phyloP scores from a whole-genome alignment of 2,113 vertebrate species.

The Cygnus atratus region DNA sequence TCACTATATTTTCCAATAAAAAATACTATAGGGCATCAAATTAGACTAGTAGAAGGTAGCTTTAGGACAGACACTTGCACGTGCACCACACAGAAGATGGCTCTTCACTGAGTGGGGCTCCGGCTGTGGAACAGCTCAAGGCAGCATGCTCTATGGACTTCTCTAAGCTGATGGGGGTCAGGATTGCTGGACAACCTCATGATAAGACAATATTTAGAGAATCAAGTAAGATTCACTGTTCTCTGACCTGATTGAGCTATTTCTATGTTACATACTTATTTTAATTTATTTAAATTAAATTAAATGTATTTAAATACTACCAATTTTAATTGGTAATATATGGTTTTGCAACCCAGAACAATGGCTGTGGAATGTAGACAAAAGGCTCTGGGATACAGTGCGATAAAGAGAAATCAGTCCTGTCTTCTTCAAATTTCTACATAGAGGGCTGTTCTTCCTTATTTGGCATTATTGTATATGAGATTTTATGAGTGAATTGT shows the following conservation, averaged over 20 bases:
- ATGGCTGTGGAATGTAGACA: neutral
- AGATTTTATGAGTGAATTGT: neutral
- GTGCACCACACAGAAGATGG: too few relatives aligned
- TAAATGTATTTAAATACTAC: too few relatives aligned
- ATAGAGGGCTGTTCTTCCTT: neutral
- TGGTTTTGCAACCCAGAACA: neutral
- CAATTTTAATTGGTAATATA: neutral
- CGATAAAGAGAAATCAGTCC: constrained; percentile 3
- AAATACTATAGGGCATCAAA: neutral
- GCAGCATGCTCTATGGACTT: neutral
- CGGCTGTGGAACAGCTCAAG: neutral
- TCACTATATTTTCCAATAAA: neutral
- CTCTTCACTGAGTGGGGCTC: neutral
- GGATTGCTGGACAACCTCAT: neutral
- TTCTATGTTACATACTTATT: neutral
- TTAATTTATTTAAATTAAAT: too few relatives aligned
- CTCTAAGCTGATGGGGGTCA: neutral
- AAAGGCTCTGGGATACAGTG: neutral
- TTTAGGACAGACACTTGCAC: neutral
- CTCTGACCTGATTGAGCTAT: neutral
- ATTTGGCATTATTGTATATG: neutral
- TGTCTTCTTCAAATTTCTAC: neutral
- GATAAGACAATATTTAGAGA: neutral
- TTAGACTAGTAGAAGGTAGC: neutral
- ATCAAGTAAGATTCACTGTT: neutral